phyloP scores from a whole-genome alignment of 2,888 invertebrate genomes.

The Ophion slaviceki region DNA sequence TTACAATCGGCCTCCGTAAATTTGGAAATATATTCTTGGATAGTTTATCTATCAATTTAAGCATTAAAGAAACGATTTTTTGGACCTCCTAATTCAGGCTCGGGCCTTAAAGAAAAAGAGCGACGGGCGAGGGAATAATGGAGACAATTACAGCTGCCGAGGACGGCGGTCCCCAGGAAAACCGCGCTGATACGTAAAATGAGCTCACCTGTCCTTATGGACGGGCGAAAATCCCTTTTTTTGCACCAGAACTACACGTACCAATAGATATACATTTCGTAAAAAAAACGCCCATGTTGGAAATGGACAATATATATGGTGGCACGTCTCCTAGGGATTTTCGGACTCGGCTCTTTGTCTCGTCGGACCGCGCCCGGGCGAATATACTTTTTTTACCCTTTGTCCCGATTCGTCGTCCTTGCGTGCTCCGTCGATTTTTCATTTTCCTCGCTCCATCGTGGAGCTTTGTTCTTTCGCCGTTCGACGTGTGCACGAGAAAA shows the following conservation, averaged over 20 bases:
- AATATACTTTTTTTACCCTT: background rate
- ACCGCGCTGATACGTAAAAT: constrained; percentile 68
- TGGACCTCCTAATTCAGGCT: too few species aligned
- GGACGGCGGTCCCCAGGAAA: too few species aligned
- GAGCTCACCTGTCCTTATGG: constrained; percentile 73
- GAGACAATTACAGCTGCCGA: too few species aligned
- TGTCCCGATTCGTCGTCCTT: background rate
- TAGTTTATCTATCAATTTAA: too few species aligned
- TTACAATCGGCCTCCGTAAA: too few species aligned
- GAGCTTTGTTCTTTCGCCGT: background rate
- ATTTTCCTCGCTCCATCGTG: constrained; percentile 21
- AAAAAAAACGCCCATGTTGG: background rate
- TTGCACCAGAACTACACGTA: constrained; percentile 5
- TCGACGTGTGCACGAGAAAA: background rate
- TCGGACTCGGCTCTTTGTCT: background rate
- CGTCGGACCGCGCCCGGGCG: background rate
- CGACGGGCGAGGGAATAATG: too few species aligned
- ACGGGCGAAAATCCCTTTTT: constrained; percentile 41
- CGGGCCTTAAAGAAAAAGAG: too few species aligned
- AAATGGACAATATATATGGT: constrained; percentile 20
- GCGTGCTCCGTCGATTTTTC: constrained; percentile 18
- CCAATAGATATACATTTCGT: background rate
- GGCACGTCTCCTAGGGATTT: background rate
- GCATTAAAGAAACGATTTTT: too few species aligned
- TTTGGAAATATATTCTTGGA: too few species aligned